Percentiles rank a stretch among this genome's conserved stretches.
Evolutionary conservation across 2,113 vertebrate genomes (phyloP).

Genomic region (Perca schrenkii): DNA sequence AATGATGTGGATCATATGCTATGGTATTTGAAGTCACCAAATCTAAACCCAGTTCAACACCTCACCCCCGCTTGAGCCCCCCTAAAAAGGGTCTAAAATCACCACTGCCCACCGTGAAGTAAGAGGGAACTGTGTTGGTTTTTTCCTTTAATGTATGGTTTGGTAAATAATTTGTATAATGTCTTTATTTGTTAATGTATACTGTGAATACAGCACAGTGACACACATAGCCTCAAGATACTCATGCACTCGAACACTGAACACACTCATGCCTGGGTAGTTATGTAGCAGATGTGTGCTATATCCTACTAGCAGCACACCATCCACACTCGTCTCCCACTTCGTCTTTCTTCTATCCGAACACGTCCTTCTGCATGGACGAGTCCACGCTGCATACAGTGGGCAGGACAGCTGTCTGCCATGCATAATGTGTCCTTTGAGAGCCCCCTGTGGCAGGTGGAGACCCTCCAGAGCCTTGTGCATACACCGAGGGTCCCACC

Average conservation of each 20-base stretch:
- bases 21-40: too few relatives aligned
- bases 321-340: conserved; percentile 8
- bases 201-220: background rate
- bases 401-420: conserved; percentile 73
- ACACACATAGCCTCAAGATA: background rate
- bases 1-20: too few relatives aligned
- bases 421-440: conserved; percentile 72
- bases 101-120: background rate
- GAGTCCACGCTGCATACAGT: conserved; percentile 45
- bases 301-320: conserved; percentile 2
- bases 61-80: too few relatives aligned
- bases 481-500: conserved; percentile 22
- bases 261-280: background rate
- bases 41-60: too few relatives aligned
- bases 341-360: conserved; percentile 47
- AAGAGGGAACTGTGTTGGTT: background rate
- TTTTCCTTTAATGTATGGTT: background rate
- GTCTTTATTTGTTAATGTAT: background rate
- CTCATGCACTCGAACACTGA: background rate
- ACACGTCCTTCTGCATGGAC: conserved; percentile 70
- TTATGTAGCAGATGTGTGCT: conserved; percentile 16
- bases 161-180: background rate
- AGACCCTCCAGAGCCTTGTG: conserved; percentile 30
- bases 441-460: conserved; percentile 64
- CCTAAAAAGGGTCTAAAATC: too few relatives aligned